Conservation (phyloP, 2,888 invertebrate genomes). For the Cephonodes hylas region DNA sequence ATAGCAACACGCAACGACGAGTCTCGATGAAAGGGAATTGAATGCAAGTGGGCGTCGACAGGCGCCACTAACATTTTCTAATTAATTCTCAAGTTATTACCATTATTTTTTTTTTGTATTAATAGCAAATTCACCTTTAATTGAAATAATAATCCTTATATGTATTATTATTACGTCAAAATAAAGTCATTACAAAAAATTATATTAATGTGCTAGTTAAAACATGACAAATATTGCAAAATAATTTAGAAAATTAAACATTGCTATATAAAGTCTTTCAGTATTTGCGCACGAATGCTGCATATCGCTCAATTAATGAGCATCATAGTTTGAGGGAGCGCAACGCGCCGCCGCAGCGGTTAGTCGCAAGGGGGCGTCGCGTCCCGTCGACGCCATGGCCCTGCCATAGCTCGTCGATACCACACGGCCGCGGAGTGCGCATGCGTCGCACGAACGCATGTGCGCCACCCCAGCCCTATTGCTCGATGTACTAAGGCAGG, state of each 20-base stretch:
- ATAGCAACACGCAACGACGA: not conserved
- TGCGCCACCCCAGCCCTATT: slow-evolving; percentile 39
- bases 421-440: slow-evolving; percentile 43
- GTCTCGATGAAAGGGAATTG: not conserved
- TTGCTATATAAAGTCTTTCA: too few species aligned
- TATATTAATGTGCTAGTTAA: not conserved
- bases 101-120: not conserved
- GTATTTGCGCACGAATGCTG: slow-evolving; percentile 33
- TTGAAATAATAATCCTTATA: not conserved
- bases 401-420: slow-evolving; percentile 50
- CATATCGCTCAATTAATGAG: slow-evolving; percentile 47
- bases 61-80: not conserved
- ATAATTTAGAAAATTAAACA: too few species aligned
- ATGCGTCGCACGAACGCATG: slow-evolving; percentile 65
- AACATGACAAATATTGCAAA: slow-evolving; percentile 12
- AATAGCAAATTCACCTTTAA: not conserved
- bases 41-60: not conserved
- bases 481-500: slow-evolving; percentile 25
- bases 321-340: slow-evolving; percentile 30
- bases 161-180: not conserved
- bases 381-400: slow-evolving; percentile 56
- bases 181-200: not conserved
- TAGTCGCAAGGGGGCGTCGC: slow-evolving; percentile 45
- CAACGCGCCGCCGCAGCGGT: slow-evolving; percentile 25
- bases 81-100: not conserved